These are phyloP conservation scores for Nebria salina DNA, from an alignment of 2,888 invertebrate genomes.

Conservation along the genomic window DNA sequence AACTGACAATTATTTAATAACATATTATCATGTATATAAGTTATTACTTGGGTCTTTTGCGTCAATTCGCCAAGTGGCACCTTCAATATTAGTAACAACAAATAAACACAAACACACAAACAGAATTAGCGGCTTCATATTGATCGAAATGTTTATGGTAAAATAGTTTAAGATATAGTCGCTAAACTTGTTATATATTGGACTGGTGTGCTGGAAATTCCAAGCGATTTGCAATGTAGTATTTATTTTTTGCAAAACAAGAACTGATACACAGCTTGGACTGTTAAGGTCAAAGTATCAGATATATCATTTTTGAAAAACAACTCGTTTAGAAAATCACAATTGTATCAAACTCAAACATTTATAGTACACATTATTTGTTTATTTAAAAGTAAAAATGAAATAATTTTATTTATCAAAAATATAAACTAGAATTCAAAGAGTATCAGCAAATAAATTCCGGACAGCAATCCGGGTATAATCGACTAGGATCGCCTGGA, in stretches of 20 bases:
- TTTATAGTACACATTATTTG: no score
- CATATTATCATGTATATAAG: neutral
- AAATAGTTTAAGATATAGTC: neutral
- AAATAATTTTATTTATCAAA: no score
- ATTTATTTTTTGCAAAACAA: no score
- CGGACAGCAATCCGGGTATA: slow-evolving; percentile 23
- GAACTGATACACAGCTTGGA: no score
- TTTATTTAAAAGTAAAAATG: no score
- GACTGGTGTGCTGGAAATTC: neutral
- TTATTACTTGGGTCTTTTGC: slow-evolving; percentile 18
- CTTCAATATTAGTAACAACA: neutral
- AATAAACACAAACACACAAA: slow-evolving; percentile 11
- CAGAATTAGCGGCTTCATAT: slow-evolving; percentile 10
- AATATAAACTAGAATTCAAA: no score
- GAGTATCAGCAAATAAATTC: slow-evolving; percentile 8
- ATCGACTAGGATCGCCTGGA: slow-evolving; percentile 20
- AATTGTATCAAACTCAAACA: no score
- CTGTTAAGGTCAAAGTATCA: neutral
- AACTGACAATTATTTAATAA: no score
- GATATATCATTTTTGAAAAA: neutral
- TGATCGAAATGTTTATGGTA: neutral
- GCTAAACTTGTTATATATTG: neutral
- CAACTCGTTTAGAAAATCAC: no score
- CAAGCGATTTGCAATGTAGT: neutral
- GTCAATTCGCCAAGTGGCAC: slow-evolving; percentile 5